phyloP scores from a whole-genome alignment of 2,113 vertebrate genomes.

The Tylochromis polylepis region DNA sequence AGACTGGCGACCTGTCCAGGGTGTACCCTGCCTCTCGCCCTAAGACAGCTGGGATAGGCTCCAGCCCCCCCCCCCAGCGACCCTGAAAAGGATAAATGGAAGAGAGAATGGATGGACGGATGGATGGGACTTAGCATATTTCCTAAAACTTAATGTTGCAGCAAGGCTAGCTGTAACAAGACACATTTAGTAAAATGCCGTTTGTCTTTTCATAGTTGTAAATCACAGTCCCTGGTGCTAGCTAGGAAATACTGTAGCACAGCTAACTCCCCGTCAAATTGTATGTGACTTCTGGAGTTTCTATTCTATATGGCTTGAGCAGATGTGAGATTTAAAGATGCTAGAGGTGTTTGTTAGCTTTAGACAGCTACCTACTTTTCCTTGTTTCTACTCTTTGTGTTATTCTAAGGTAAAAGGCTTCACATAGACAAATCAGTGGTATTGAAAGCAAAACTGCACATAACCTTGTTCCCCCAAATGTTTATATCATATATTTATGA shows the following conservation, averaged over 20 bases:
- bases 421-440: background rate
- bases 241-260: background rate
- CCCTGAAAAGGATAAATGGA: too few species aligned
- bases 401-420: background rate
- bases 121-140: background rate
- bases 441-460: background rate
- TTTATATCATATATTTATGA: background rate
- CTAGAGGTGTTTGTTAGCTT: background rate
- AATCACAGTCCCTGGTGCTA: background rate
- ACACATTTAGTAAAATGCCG: background rate
- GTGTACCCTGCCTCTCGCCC: too few species aligned
- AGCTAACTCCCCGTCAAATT: background rate
- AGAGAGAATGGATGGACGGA: too few species aligned
- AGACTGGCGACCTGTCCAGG: too few species aligned
- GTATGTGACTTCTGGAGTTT: background rate
- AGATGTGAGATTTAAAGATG: background rate
- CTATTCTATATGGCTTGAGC: background rate
- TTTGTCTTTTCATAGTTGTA: background rate
- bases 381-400: background rate
- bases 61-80: too few species aligned
- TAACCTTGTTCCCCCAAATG: background rate
- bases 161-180: background rate
- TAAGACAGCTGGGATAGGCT: too few species aligned
- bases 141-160: background rate
- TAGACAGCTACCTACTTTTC: background rate